Evolutionary conservation across 2,113 vertebrate species (phyloP).

Genomic region (Rhagologus leucostigma): DNA sequence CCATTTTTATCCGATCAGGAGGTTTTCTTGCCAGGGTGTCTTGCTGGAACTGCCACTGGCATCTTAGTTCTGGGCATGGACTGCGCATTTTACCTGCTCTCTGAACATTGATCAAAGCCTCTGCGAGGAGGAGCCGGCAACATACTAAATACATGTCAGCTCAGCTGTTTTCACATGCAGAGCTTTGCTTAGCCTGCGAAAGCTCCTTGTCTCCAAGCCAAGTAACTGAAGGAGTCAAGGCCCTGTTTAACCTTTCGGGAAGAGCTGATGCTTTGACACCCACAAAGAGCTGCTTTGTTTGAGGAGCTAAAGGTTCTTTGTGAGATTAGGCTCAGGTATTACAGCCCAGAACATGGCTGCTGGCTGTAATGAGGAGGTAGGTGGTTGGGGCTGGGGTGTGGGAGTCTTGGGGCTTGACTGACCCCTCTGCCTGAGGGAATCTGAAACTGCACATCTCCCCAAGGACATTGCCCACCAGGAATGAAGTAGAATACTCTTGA

Average conservation of each 20-base stretch:
- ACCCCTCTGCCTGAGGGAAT: not conserved
- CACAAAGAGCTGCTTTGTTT: slow-evolving; percentile 56
- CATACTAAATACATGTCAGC: slow-evolving; percentile 37
- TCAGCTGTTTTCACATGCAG: slow-evolving; percentile 52
- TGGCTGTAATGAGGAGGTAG: not conserved
- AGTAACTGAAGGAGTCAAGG: slow-evolving; percentile 13
- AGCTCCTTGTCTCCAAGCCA: slow-evolving; percentile 53
- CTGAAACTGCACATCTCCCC: not conserved
- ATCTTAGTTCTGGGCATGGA: slow-evolving; percentile 22
- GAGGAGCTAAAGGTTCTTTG: slow-evolving; percentile 1
- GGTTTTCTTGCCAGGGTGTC: not conserved
- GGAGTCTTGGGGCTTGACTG: not conserved
- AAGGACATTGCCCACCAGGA: not conserved
- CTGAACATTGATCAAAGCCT: slow-evolving; percentile 46
- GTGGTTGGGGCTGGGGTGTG: not conserved
- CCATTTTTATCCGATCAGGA: not conserved
- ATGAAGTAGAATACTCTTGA: not conserved
- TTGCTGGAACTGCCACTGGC: slow-evolving; percentile 41
- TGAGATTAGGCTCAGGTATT: not conserved
- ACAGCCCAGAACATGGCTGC: not conserved
- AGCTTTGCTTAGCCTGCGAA: slow-evolving; percentile 36
- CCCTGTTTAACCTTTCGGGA: slow-evolving; percentile 49
- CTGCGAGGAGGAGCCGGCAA: slow-evolving; percentile 27
- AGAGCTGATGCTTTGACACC: slow-evolving; percentile 20
- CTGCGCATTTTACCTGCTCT: slow-evolving; percentile 1